phyloP scores from a whole-genome alignment of 1,140 invertebrate genomes.

The Drosophila punjabiensis region DNA sequence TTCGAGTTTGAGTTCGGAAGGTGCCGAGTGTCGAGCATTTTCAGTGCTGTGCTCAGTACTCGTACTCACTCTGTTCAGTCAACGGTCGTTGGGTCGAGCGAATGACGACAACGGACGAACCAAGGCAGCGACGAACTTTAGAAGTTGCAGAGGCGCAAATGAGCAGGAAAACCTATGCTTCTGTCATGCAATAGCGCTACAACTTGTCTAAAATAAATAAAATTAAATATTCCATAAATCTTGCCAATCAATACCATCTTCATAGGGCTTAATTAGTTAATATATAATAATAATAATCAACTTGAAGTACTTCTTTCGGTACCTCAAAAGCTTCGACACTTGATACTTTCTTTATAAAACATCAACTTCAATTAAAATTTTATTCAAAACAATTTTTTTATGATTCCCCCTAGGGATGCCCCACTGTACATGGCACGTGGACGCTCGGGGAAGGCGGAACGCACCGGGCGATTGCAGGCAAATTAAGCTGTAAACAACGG shows the following conservation, averaged over 20 bases:
- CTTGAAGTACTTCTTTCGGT: background rate
- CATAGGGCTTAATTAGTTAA: background rate
- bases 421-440: constrained; percentile 66
- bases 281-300: background rate
- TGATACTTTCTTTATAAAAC: background rate
- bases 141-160: constrained; percentile 63
- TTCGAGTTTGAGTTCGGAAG: constrained; percentile 8
- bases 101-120: background rate
- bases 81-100: constrained; percentile 52
- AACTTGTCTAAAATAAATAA: too few species aligned
- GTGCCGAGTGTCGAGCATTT: constrained; percentile 16
- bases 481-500: constrained; percentile 82
- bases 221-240: background rate
- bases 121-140: constrained; percentile 18
- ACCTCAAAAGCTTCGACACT: background rate
- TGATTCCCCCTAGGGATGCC: background rate
- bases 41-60: background rate
- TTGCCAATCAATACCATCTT: background rate
- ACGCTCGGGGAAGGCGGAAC: constrained; percentile 24
- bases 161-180: constrained; percentile 51
- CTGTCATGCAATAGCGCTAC: too few species aligned
- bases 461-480: constrained; percentile 38
- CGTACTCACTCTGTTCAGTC: constrained; percentile 23
- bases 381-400: too few species aligned
- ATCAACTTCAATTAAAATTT: background rate